Evolutionary conservation across 2,888 invertebrate genomes (phyloP).

Genomic region (Eudemis profundana): DNA sequence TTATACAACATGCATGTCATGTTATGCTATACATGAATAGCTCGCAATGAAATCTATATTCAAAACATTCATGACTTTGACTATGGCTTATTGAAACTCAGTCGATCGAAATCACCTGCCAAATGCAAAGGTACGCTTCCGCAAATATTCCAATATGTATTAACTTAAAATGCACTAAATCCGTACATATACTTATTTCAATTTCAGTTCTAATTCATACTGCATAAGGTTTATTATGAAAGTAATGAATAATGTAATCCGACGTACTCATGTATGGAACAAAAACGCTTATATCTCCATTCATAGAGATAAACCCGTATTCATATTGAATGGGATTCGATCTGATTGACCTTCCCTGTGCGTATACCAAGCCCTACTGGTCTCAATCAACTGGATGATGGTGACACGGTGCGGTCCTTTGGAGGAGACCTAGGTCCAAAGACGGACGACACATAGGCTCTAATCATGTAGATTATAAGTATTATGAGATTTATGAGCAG

Average conservation of each 20-base stretch:
- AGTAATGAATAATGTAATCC: neutral
- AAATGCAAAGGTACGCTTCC: conserved; percentile 17
- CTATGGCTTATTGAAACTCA: conserved; percentile 13
- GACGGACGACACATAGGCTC: too few species aligned
- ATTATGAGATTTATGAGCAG: too few species aligned
- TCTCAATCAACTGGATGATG: too few species aligned
- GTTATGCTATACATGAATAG: conserved; percentile 3
- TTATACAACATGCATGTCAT: too few species aligned
- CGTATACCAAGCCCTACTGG: too few species aligned
- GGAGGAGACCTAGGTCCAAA: too few species aligned
- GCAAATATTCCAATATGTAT: neutral
- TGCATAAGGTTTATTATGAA: neutral
- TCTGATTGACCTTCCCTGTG: neutral
- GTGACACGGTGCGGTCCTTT: too few species aligned
- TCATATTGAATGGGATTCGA: neutral
- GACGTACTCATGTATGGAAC: neutral
- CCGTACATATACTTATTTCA: neutral
- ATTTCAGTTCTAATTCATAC: neutral
- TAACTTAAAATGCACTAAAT: conserved; percentile 2
- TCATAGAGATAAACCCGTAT: conserved; percentile 2
- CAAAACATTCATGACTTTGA: conserved; percentile 5
- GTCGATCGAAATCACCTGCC: conserved; percentile 26
- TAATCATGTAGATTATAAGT: too few species aligned
- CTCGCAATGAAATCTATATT: neutral
- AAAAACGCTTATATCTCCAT: neutral